Evolutionary conservation across 1,140 invertebrate species (phyloP), one percentile per base, ranked within the genome.

Genomic region (Drosophila azteca): DNA sequence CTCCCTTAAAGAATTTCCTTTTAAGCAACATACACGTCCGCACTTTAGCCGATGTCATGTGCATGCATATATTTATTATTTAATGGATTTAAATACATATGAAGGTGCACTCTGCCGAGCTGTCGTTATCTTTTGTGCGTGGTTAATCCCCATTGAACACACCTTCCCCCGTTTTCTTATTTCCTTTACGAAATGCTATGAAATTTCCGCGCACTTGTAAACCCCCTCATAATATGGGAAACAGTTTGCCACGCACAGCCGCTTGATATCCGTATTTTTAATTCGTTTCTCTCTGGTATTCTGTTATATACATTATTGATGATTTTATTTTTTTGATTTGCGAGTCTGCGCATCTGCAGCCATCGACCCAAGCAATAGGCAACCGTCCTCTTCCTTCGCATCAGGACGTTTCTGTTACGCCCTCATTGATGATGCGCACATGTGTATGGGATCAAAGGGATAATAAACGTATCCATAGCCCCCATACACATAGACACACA

Each of bases 401-500:
- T 39, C 9, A 3, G 9, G 43, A n/a, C 35, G 41, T 54, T 20
- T 24, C 43, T 41, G 72, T 55, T 64, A 54, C 76, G 67, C 67
- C 80, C 63, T 68, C 76, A 72, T 83, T 72, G 72, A 84, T 80
- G 76, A 59, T 50, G 41, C 62, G 45, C 59, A 68, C 65, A 52
- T 62, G 67, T 80, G 63, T 69, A 73, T 67, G 59, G 64, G 46
- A 59, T 79, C 83, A 87, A 64, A 76, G 79, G 82, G 74, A 82
- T 82, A 88, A 87, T 80, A 80, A 65, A 45, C 29, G 52, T 55
- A 69, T 70, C 55, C 77, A 75, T 59, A 69, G 69, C 66, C 51
- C 66, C 53, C 55, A n/a, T n/a, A 44, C 53, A 17, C 24, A 59
- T 24, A 24, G 24, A 24, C 24, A 24, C 24, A 24, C 62, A 24